A percentile compares a stretch with the other conserved stretches of the same genome.
Evolutionary conservation across 2,888 invertebrate genomes (phyloP).

Genomic region (Epistrophella euchroma): DNA sequence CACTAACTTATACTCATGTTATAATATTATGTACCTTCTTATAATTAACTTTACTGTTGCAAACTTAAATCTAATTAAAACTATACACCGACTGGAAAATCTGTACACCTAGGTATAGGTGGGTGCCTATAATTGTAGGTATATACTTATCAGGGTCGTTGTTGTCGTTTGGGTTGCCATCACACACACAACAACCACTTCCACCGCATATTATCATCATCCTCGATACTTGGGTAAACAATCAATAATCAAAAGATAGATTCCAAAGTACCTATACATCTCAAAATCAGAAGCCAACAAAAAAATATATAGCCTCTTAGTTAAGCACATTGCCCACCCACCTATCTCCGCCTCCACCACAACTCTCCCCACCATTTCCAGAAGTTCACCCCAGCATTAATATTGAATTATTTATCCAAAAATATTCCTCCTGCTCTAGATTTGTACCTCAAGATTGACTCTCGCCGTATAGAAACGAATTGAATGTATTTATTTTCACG

Average conservation of each 20-base stretch:
- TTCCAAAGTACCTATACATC: conserved; percentile 43
- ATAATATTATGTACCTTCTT: neutral
- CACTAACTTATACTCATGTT: conserved; percentile 19
- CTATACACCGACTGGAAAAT: conserved; percentile 43
- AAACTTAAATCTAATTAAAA: conserved; percentile 74
- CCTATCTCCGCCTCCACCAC: neutral
- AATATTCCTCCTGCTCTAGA: conserved; percentile 69
- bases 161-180: conserved; percentile 25
- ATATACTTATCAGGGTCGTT: conserved; percentile 36
- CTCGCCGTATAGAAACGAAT: conserved; percentile 9
- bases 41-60: conserved; percentile 70
- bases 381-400: conserved; percentile 35
- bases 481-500: conserved; percentile 65
- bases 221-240: conserved; percentile 54
- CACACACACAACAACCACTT: conserved; percentile 38
- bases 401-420: conserved; percentile 71
- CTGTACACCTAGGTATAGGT: conserved; percentile 21
- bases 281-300: conserved; percentile 18
- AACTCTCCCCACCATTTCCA: neutral
- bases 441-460: conserved; percentile 47
- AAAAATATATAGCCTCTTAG: conserved; percentile 56
- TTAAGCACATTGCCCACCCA: conserved; percentile 34
- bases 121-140: neutral
- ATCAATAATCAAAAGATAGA: conserved; percentile 66
- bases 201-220: conserved; percentile 32